phyloP scores from a whole-genome alignment of 2,888 invertebrate genomes.

The Nomada fabriciana region DNA sequence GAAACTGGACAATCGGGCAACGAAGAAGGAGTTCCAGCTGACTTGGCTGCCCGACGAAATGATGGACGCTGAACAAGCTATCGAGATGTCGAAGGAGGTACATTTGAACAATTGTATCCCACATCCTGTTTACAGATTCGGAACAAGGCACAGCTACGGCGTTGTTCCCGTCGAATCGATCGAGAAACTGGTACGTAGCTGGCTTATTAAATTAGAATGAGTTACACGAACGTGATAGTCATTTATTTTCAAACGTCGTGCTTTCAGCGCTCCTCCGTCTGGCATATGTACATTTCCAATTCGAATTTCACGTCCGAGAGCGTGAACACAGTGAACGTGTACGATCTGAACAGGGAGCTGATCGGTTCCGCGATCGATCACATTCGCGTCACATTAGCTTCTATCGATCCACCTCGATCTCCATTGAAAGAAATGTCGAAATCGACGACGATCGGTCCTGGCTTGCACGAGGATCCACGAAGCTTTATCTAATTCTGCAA shows the following conservation, averaged over 20 bases:
- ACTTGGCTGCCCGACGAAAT: neutral
- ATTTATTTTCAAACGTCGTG: no score
- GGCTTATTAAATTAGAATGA: neutral
- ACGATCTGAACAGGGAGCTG: slow-evolving; percentile 55
- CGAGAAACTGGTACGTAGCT: slow-evolving; percentile 69
- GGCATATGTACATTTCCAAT: slow-evolving; percentile 56
- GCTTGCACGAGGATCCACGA: neutral
- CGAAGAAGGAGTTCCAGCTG: neutral
- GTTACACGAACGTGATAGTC: neutral
- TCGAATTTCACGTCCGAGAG: slow-evolving; percentile 58
- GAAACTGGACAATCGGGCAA: slow-evolving; percentile 27
- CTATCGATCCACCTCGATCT: slow-evolving; percentile 63
- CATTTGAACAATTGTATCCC: slow-evolving; percentile 62
- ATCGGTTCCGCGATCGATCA: slow-evolving; percentile 67
- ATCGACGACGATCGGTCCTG: slow-evolving; percentile 49
- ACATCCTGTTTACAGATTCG: slow-evolving; percentile 65
- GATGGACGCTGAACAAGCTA: slow-evolving; percentile 52
- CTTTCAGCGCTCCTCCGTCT: slow-evolving; percentile 67
- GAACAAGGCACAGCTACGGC: slow-evolving; percentile 64
- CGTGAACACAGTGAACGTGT: slow-evolving; percentile 69
- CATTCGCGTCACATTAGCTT: slow-evolving; percentile 61
- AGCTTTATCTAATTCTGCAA: no score
- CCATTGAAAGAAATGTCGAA: slow-evolving; percentile 53
- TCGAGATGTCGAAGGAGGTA: slow-evolving; percentile 57
- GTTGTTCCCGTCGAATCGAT: slow-evolving; percentile 44